These are phyloP conservation scores for Myrmecobius fasciatus DNA, from an alignment of 2,113 vertebrate species.

Conservation along the genomic window DNA sequence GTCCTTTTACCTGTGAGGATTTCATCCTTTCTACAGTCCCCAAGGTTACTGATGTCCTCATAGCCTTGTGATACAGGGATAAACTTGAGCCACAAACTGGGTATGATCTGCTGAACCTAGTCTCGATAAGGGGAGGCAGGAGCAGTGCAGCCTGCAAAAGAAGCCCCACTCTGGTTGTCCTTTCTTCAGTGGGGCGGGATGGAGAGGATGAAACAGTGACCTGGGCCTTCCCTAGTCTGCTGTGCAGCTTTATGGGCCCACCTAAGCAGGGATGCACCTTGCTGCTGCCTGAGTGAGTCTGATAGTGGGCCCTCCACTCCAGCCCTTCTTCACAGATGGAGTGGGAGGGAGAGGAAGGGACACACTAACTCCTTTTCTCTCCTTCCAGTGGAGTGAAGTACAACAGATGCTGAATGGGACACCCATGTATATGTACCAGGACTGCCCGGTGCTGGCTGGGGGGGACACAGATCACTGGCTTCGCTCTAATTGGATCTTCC, in stretches of 20 bases:
- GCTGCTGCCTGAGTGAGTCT: neutral
- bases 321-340: neutral
- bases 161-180: neutral
- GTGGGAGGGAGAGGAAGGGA: neutral
- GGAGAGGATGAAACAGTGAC: neutral
- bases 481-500: constrained; percentile 88
- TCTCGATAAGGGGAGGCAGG: neutral
- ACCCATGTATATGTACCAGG: constrained; percentile 86
- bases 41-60: neutral
- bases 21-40: neutral
- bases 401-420: constrained; percentile 86
- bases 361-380: constrained; percentile 17
- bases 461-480: constrained; percentile 87
- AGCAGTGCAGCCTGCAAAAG: neutral
- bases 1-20: neutral
- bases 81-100: neutral
- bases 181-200: neutral
- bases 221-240: neutral
- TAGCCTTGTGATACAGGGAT: neutral
- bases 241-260: neutral
- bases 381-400: constrained; percentile 83
- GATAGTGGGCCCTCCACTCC: neutral
- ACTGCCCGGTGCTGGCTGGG: constrained; percentile 80
- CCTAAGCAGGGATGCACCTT: neutral
- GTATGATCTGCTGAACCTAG: neutral